phyloP scores from a whole-genome alignment of 2,113 vertebrate species.

The Eupsittula cactorum region DNA sequence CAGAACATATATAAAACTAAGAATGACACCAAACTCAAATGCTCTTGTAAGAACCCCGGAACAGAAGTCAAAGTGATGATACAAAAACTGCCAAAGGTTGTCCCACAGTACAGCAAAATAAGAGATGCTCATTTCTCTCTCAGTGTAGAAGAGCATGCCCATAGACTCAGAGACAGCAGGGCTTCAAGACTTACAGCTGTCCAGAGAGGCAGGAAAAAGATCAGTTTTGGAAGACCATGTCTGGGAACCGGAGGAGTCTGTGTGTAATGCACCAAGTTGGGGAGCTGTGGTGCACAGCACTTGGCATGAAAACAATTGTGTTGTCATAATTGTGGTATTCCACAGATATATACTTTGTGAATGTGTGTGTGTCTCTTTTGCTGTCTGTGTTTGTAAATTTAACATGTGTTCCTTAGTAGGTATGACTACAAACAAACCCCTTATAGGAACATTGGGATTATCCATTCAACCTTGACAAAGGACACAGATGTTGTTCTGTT shows the following conservation, averaged over 20 bases:
- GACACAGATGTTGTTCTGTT: neutral
- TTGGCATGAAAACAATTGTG: neutral
- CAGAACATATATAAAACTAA: neutral
- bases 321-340: neutral
- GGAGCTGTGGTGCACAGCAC: neutral
- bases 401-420: neutral
- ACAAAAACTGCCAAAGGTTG: neutral
- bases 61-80: neutral
- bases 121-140: neutral
- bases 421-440: neutral
- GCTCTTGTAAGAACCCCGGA: neutral
- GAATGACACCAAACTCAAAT: neutral
- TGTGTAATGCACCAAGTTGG: neutral
- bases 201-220: neutral
- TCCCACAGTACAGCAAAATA: neutral
- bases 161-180: neutral
- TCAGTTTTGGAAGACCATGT: neutral
- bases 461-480: neutral
- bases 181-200: neutral
- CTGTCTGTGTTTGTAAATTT: neutral
- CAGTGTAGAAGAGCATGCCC: neutral
- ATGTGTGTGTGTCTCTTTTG: neutral
- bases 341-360: neutral
- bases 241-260: neutral
- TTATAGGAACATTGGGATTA: neutral